Evolutionary conservation across 2,888 invertebrate species (phyloP), one percentile per base, ranked within the genome.

Genomic region (Syritta pipiens): DNA sequence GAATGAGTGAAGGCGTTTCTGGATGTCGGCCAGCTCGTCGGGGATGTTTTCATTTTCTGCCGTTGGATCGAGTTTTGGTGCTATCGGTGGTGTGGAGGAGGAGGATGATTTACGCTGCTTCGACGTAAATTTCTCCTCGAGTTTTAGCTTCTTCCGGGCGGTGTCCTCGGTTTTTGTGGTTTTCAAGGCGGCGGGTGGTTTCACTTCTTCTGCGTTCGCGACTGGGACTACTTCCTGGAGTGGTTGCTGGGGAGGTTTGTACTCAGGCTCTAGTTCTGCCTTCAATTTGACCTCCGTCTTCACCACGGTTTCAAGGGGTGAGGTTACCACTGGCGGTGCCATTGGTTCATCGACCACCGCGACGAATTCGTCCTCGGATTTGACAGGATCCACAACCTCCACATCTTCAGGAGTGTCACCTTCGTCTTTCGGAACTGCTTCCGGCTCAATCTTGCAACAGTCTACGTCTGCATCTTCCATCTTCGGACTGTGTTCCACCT

Each of bases 1-100:
- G 85, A 92, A 92, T 28, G 91, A 91, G 83, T 91, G 91, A 77
- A 92, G 89, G 81, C 91, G 91, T 83, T 92, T 91, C 84, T 92
- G 92, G 60, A 92, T 91, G 83, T 92, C 92, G 81, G 91, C 91
- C 89, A 91, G 90, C 83, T 92, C 91, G 83, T 92, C 88, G n/a
- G 87, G 86, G 1, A 87, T 84, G 42, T 84, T 85, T 68, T 86
- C 86, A 7, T 71, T 72, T 46, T 62, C 74, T 19, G 46, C 26
- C 6, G 55, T 46, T 5, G 62, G 2, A 6, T 49, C 57, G 7
- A 60, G 62, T 42, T 81, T 68, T 24, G 48, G 12, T 14, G 51
- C 40, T 24, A 37, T 51, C 9, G 51, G 37, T n/a, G 81, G 30
- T 14, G 53, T 55, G 4, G 77, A 48, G 12, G 37, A 37, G 9